Evolutionary conservation across 2,797 vertebrate species (phyloP).

Genomic region (Eulemur coronatus): DNA sequence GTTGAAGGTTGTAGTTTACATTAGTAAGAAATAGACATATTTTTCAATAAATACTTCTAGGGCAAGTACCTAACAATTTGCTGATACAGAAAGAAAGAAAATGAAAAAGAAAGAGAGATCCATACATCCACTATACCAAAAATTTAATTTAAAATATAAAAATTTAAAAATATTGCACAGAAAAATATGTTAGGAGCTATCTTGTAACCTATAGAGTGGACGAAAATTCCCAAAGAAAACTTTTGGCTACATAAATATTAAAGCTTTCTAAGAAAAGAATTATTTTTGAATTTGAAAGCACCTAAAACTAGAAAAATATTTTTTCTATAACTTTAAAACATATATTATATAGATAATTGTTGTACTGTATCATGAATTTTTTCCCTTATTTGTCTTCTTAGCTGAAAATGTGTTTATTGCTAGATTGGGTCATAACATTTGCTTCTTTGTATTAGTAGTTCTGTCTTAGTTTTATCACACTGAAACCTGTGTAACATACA

Average conservation of each 20-base stretch:
- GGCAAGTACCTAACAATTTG: neutral
- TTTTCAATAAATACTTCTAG: neutral
- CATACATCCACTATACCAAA: neutral
- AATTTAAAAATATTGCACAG: neutral
- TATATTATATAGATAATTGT: neutral
- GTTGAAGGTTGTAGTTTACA: neutral
- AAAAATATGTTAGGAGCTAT: neutral
- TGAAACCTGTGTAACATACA: neutral
- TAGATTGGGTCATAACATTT: neutral
- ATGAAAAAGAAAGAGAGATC: neutral
- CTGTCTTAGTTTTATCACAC: neutral
- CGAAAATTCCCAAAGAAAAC: neutral
- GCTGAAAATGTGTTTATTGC: neutral
- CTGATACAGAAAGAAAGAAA: neutral
- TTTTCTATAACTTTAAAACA: neutral
- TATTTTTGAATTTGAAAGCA: neutral
- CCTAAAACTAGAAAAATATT: neutral
- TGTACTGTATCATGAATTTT: neutral
- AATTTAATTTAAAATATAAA: neutral
- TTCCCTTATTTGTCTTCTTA: constrained; percentile 17
- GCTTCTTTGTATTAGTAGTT: neutral
- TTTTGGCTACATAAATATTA: neutral
- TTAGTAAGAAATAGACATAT: neutral
- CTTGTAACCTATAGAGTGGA: neutral
- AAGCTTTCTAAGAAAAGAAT: neutral